phyloP scores from a whole-genome alignment of 2,113 vertebrate species.

The Lethenteron camtschaticum region DNA sequence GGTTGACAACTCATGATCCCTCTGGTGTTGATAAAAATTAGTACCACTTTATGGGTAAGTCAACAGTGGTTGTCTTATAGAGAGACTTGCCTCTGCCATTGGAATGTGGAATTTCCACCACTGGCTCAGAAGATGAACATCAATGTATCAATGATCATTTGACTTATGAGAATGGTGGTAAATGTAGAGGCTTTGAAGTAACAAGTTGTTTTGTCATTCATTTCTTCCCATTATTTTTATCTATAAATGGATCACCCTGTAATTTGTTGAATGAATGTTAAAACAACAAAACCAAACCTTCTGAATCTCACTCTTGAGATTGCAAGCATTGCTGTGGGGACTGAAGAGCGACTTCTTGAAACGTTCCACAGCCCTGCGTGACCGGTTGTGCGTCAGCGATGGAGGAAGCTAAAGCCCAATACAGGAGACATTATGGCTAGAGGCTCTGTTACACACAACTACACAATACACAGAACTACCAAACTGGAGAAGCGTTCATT shows the following conservation, averaged over 20 bases:
- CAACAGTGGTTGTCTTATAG: too few species aligned
- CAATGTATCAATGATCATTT: neutral
- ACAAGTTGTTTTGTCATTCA: neutral
- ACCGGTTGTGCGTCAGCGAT: slow-evolving; percentile 29
- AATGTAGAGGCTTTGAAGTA: neutral
- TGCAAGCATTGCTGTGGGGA: slow-evolving; percentile 36
- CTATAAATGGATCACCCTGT: slow-evolving; percentile 2
- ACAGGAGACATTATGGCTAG: too few species aligned
- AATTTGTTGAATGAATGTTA: neutral
- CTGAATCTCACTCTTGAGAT: slow-evolving; percentile 54
- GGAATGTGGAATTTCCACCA: neutral
- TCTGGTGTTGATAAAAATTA: too few species aligned
- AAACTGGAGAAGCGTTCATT: too few species aligned
- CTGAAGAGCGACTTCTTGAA: slow-evolving; percentile 70
- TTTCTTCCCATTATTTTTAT: neutral
- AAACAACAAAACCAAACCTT: slow-evolving; percentile 26
- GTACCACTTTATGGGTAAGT: too few species aligned
- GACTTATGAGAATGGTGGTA: neutral
- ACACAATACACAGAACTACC: too few species aligned
- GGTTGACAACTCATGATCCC: too few species aligned
- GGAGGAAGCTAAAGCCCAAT: slow-evolving; percentile 38
- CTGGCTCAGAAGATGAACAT: neutral
- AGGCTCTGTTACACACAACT: too few species aligned
- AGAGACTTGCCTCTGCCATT: too few species aligned
- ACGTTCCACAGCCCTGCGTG: slow-evolving; percentile 37